phyloP scores from a whole-genome alignment of 2,797 vertebrate genomes.

The Myiotriccus ornatus region DNA sequence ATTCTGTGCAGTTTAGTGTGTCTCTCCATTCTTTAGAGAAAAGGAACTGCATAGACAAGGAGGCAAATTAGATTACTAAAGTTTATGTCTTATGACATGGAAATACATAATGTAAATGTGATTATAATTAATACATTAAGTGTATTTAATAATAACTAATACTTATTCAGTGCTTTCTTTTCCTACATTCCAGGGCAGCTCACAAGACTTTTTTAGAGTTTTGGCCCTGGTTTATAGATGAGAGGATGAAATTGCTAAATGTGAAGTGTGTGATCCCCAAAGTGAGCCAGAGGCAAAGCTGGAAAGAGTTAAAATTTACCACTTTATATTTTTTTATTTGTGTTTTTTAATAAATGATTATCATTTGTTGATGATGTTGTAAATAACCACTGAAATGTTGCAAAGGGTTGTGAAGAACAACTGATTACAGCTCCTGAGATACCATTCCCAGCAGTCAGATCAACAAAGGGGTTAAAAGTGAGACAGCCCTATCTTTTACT shows the following conservation, averaged over 20 bases:
- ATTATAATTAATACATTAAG: neutral
- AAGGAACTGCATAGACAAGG: neutral
- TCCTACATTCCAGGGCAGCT: neutral
- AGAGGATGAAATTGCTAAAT: neutral
- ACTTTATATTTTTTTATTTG: neutral
- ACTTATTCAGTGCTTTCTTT: neutral
- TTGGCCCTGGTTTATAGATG: neutral
- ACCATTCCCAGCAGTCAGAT: neutral
- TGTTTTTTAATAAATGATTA: neutral
- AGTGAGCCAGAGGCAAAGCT: neutral
- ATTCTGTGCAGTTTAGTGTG: neutral
- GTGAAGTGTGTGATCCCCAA: neutral
- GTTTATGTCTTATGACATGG: neutral
- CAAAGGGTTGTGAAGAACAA: neutral
- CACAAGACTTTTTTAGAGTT: neutral
- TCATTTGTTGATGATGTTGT: neutral
- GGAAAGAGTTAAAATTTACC: neutral
- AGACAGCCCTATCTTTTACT: constrained; percentile 50
- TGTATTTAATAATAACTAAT: neutral
- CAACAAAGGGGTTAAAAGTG: constrained; percentile 69
- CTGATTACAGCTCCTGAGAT: neutral
- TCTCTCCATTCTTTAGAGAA: neutral
- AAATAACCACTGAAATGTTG: neutral
- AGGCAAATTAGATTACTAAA: neutral
- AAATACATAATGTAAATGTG: neutral